Evolutionary conservation across 2,888 invertebrate species (phyloP).

Genomic region (Andrena minutula): DNA sequence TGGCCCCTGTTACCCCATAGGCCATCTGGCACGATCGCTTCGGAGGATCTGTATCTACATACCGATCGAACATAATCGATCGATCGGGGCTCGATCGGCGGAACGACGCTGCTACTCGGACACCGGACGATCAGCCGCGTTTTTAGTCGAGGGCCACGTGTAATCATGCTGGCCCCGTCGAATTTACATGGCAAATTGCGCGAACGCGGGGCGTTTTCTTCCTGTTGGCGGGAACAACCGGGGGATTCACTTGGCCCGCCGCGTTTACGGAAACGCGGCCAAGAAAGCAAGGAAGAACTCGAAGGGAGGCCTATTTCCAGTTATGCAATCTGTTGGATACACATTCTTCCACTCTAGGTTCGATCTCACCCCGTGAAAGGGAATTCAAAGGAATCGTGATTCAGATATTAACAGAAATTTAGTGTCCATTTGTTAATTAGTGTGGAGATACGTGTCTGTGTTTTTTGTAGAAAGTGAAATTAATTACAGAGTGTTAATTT

Average conservation of each 20-base stretch:
- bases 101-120: slow-evolving; percentile 52
- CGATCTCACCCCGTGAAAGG: too few relatives aligned
- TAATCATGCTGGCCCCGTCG: slow-evolving; percentile 75
- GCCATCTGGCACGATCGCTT: slow-evolving; percentile 82
- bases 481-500: too few relatives aligned
- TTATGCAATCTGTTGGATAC: background rate
- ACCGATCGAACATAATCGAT: slow-evolving; percentile 77
- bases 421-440: too few relatives aligned
- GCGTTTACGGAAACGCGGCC: slow-evolving; percentile 6
- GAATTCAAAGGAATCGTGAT: too few relatives aligned
- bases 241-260: background rate
- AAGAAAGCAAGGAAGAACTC: background rate
- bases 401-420: too few relatives aligned
- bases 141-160: slow-evolving; percentile 61
- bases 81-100: slow-evolving; percentile 63
- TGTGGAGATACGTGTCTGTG: too few relatives aligned
- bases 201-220: slow-evolving; percentile 58
- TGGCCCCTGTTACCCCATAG: slow-evolving; percentile 77
- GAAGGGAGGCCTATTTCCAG: background rate
- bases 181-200: slow-evolving; percentile 78
- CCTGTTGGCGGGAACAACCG: slow-evolving; percentile 17
- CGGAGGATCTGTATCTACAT: slow-evolving; percentile 69
- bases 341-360: background rate
- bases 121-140: slow-evolving; percentile 42
- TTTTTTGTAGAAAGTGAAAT: too few relatives aligned